Evolutionary conservation across 2,888 invertebrate genomes (phyloP), one percentile per base, ranked within the genome.

Genomic region (Lasiommata megera): DNA sequence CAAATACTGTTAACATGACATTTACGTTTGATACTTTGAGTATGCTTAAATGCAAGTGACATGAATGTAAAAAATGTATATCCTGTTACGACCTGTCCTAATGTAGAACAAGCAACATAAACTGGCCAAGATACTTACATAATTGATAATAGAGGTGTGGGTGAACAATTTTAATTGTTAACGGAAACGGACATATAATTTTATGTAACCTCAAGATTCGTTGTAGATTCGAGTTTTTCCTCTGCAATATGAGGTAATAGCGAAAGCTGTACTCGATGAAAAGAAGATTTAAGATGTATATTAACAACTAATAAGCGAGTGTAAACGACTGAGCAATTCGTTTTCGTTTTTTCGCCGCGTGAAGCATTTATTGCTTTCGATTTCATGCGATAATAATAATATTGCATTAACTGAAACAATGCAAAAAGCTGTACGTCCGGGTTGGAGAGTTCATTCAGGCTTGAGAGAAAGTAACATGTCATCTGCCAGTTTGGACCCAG

Each of bases 331-430:
- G 70, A 66, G 65, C 72, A 77, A 77, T 76, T 80, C 78, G 79
- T 82, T 82, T 82, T 84, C 79, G 76, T 74, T 81, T 82, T 81
- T 82, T 74, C 75, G 72, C 75, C 67, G 74, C 51, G 51, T 56
- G 44, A 29, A 44, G 69, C 76, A 69, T 65, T 73, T 79, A 78
- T 75, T 77, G 84, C 85, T 87, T 86, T 86, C 86, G 79, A 79
- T 84, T 83, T 84, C 81, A 72, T 78, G 69, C 67, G 73, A 74
- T 78, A 79, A 80, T 83, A 80, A 82, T 76, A 82, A 80, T 79
- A 83, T 77, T 74, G 71, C 74, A 80, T 81, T 79, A 81, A 82
- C 77, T 79, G 82, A 86, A 84, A 86, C 85, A 86, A 84, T 84
- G 79, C 77, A 77, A 76, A 77, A 79, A 77, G 64, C 71, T 61